Conservation (phyloP, 53 echinoderm and acorn worm species). For the Echinarachnius parma region DNA sequence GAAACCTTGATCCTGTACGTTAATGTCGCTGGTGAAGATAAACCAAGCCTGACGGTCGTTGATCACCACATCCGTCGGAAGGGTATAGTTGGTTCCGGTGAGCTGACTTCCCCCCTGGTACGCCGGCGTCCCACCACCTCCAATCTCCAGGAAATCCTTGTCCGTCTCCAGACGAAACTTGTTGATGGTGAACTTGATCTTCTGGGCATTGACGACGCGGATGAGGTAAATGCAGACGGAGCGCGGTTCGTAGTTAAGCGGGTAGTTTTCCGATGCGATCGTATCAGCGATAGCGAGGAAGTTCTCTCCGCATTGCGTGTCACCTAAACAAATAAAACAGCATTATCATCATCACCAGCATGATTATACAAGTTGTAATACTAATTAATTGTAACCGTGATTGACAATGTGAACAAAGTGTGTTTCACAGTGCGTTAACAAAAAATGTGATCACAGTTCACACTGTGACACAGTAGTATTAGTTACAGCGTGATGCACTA, state of each 20-base stretch:
- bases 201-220: constrained; percentile 70
- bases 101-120: constrained; percentile 36
- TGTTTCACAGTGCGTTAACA: no score
- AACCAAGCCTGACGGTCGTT: constrained; percentile 70
- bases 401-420: no score
- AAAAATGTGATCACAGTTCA: no score
- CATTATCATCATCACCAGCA: background rate
- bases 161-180: constrained; percentile 56
- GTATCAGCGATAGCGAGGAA: constrained; percentile 38
- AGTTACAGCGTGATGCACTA: no score
- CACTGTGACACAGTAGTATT: no score
- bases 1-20: constrained; percentile 53
- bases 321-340: background rate
- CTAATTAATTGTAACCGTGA: no score
- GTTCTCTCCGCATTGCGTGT: constrained; percentile 51
- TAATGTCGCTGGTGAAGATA: constrained; percentile 60
- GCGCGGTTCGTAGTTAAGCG: constrained; percentile 49
- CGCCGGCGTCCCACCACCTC: constrained; percentile 39
- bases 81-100: constrained; percentile 46
- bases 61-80: constrained; percentile 31
- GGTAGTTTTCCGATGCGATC: constrained; percentile 71
- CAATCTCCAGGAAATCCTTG: constrained; percentile 76
- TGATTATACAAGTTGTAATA: no score
- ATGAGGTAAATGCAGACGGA: constrained; percentile 76
- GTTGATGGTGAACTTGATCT: constrained; percentile 59